These are phyloP conservation scores for Ferrisia virgata DNA, from an alignment of 2,888 invertebrate genomes.

Conservation along the genomic window DNA sequence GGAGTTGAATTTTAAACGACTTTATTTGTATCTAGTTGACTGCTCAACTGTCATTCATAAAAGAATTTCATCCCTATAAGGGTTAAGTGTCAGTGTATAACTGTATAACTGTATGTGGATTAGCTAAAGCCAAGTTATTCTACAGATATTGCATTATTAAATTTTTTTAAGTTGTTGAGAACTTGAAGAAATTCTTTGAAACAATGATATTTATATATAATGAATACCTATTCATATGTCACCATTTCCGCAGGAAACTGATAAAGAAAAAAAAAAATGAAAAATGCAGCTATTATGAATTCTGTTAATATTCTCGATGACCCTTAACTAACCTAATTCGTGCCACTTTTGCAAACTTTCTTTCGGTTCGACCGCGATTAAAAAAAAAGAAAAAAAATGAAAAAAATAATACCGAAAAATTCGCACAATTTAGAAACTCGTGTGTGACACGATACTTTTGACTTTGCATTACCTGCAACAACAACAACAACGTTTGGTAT, in stretches of 20 bases:
- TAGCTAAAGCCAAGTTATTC: too few species aligned
- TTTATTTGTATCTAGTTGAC: too few species aligned
- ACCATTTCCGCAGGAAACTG: background rate
- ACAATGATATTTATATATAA: background rate
- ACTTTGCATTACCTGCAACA: background rate
- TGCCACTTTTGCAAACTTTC: background rate
- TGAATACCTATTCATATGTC: background rate
- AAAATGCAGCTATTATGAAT: background rate
- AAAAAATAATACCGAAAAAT: background rate
- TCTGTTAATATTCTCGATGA: background rate
- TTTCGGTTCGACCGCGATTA: background rate
- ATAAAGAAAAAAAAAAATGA: background rate
- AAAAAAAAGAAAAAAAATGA: too few species aligned
- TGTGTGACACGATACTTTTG: background rate
- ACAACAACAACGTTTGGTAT: background rate
- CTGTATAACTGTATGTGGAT: too few species aligned
- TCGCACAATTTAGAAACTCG: background rate
- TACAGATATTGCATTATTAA: too few species aligned
- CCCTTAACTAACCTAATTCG: background rate
- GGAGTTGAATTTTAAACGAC: too few species aligned
- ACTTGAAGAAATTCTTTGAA: background rate
- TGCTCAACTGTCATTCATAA: too few species aligned
- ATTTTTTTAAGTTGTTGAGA: too few species aligned
- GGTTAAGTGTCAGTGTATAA: too few species aligned
- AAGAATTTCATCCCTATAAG: too few species aligned